Evolutionary conservation across 2,797 vertebrate genomes (phyloP), one percentile per base, ranked within the genome.

Genomic region (Coccyzus lansbergi): DNA sequence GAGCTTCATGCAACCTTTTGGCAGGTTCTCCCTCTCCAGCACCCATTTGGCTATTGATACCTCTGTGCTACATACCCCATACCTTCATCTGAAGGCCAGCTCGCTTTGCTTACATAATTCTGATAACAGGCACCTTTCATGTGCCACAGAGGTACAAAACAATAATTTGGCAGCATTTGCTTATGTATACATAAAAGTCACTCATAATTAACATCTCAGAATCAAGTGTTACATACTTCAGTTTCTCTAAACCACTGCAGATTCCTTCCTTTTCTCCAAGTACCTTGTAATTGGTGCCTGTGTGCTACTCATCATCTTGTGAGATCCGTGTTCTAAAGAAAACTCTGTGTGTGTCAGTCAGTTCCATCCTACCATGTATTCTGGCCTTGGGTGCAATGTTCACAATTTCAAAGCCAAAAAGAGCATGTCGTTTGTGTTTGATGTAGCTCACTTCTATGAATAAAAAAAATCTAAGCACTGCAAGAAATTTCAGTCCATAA

Each of bases 371-470:
- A 18, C 33, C 6, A 5, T 38, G 40, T 42, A n/a, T 75, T 56
- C 55, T 69, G 42, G n/a, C 42, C 44, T 25, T 71, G 58, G 22
- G 58, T 68, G 44, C 44, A 59, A 1, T 15, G 13, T n/a, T 64
- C 53, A 59, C 13, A 17, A 1, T 71, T 86, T 64, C 53, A 79
- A 42, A 71, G 34, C 26, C 38, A 64, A 33, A 16, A 59, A 46
- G 56, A 40, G 17, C 59, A 15, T 0, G 0, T 33, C 18, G 15
- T 72, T 77, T 56, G 9, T 62, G 16, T 9, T 79, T 49, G 8
- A 63, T 76, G 34, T 28, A 51, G 34, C 29, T 90, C 34, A 6
- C 14, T 28, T 38, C 28, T 18, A 14, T 60, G 10, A 68, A 31
- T 4, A 51, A 22, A 75, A 22, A 5, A 64, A 67, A 38, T 59